phyloP scores from a whole-genome alignment of 2,888 invertebrate species.

The Himalopsyche tibetana region DNA sequence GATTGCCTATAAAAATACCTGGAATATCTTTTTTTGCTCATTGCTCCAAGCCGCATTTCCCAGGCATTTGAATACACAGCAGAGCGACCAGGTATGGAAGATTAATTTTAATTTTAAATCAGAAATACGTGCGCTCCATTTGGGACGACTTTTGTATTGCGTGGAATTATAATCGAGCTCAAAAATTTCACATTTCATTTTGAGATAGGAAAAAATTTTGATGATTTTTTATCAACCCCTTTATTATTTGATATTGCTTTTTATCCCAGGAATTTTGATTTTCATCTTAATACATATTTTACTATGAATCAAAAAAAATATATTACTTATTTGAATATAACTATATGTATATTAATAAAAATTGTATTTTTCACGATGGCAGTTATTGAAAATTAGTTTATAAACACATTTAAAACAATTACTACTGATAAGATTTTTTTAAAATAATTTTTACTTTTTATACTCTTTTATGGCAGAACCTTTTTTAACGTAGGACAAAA shows the following conservation, averaged over 20 bases:
- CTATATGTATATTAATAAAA: too few species aligned
- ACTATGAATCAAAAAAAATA: too few species aligned
- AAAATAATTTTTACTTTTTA: too few species aligned
- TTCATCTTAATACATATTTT: neutral
- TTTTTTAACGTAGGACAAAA: too few species aligned
- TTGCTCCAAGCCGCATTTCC: neutral
- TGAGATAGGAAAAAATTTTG: neutral
- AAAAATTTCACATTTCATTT: neutral
- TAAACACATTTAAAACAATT: too few species aligned
- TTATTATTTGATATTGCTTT: neutral
- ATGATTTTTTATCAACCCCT: neutral
- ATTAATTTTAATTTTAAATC: conserved; percentile 42
- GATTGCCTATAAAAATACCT: conserved; percentile 18
- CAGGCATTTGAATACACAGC: conserved; percentile 24
- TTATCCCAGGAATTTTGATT: neutral
- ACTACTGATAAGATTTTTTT: too few species aligned
- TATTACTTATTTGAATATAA: too few species aligned
- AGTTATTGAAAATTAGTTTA: too few species aligned
- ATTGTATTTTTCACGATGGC: too few species aligned
- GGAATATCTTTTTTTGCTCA: neutral
- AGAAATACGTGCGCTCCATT: conserved; percentile 43
- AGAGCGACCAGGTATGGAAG: conserved; percentile 12
- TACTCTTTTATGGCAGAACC: too few species aligned
- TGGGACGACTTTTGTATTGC: conserved; percentile 17
- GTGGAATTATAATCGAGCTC: neutral